Evolutionary conservation across 2,888 invertebrate species (phyloP).

Genomic region (Ctenicera cuprea): DNA sequence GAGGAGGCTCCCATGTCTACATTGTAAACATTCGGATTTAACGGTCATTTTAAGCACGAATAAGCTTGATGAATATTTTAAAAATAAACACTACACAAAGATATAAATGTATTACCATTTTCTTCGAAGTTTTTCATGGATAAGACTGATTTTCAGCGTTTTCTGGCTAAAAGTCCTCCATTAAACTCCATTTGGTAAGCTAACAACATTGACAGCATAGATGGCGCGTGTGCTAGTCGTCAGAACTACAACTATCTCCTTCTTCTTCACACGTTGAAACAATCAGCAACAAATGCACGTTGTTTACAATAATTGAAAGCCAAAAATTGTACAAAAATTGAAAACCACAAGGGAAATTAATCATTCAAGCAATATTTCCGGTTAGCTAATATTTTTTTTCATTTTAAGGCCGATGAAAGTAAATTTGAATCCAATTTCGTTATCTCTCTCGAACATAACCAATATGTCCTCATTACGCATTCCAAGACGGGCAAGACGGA

Average conservation of each 20-base stretch:
- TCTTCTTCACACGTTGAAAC: slow-evolving; percentile 14
- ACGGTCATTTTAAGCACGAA: slow-evolving; percentile 67
- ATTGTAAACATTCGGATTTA: slow-evolving; percentile 73
- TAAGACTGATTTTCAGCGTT: slow-evolving; percentile 76
- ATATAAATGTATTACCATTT: slow-evolving; percentile 72
- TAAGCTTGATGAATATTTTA: slow-evolving; percentile 64
- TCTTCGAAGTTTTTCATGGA: slow-evolving; percentile 71
- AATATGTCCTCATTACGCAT: slow-evolving; percentile 76
- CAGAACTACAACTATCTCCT: slow-evolving; percentile 68
- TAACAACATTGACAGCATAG: slow-evolving; percentile 89
- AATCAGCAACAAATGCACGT: not conserved
- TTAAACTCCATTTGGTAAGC: slow-evolving; percentile 78
- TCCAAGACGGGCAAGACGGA: slow-evolving; percentile 68
- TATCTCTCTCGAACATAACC: slow-evolving; percentile 72
- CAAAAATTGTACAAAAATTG: not conserved
- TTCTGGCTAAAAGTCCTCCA: slow-evolving; percentile 80
- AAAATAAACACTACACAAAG: slow-evolving; percentile 64
- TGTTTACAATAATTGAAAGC: not conserved
- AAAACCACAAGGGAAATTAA: not conserved
- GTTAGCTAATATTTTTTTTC: not conserved
- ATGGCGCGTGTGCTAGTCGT: slow-evolving; percentile 82
- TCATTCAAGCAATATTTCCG: not conserved
- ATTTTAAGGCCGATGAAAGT: slow-evolving; percentile 25
- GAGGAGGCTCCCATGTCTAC: slow-evolving; percentile 74
- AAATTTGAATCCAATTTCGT: slow-evolving; percentile 48